A percentile compares a stretch with the other conserved stretches of the same genome.
phyloP scores from a whole-genome alignment of 1,140 invertebrate genomes.

The Drosophila ogumai region DNA sequence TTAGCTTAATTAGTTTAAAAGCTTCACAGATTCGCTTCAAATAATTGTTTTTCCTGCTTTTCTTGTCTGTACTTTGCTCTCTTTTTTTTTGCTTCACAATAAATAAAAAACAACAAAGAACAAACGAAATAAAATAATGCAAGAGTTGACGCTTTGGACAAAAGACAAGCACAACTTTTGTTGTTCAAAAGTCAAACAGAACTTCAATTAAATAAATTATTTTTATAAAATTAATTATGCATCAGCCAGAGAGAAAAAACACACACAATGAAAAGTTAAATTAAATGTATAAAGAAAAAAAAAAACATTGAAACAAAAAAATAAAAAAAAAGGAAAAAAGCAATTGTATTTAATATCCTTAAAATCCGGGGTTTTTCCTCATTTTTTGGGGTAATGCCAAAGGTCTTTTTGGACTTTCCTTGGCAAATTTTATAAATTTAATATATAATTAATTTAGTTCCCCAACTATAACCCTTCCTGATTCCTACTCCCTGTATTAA shows the following conservation, averaged over 20 bases:
- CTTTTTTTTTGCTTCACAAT: not conserved
- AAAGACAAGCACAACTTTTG: slow-evolving; percentile 59
- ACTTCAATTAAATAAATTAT: slow-evolving; percentile 75
- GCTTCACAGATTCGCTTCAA: slow-evolving; percentile 34
- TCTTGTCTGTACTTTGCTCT: not conserved
- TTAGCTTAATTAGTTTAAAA: slow-evolving; percentile 58
- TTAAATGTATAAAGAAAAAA: slow-evolving; percentile 25
- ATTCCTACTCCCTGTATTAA: not conserved
- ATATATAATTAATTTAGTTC: too few relatives aligned
- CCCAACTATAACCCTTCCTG: not conserved
- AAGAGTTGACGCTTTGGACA: slow-evolving; percentile 36
- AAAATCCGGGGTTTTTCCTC: not conserved
- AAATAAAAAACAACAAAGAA: slow-evolving; percentile 11
- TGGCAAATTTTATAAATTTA: too few relatives aligned
- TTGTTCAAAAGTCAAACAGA: slow-evolving; percentile 55
- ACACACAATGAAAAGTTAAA: slow-evolving; percentile 16
- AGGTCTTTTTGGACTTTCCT: not conserved
- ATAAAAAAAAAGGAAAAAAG: not conserved
- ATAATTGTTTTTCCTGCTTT: slow-evolving; percentile 17
- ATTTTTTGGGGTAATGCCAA: not conserved
- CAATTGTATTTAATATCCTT: slow-evolving; percentile 11
- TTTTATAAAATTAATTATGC: slow-evolving; percentile 72
- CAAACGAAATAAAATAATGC: slow-evolving; percentile 26
- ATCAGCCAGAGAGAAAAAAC: slow-evolving; percentile 21
- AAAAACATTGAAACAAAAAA: slow-evolving; percentile 8